Percentiles rank a stretch among this genome's conserved stretches.
phyloP scores from a whole-genome alignment of 1,140 invertebrate species.

The Dermatophagoides farinae region DNA sequence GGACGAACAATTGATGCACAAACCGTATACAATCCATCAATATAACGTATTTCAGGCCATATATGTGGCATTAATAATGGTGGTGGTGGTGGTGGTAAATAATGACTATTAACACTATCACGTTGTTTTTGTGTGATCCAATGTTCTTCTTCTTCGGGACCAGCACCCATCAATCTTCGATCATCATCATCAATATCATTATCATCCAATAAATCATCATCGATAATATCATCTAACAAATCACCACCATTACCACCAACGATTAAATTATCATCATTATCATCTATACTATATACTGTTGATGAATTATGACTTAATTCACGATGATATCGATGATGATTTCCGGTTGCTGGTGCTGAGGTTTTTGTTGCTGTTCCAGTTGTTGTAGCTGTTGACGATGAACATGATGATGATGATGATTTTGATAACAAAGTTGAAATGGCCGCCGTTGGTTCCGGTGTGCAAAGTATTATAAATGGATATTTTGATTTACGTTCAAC shows the following conservation, averaged over 20 bases:
- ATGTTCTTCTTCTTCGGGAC: neutral
- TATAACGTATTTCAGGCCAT: constrained; percentile 13
- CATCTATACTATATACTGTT: neutral
- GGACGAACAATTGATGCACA: constrained; percentile 5
- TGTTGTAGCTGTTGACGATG: neutral
- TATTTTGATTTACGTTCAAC: constrained; percentile 15
- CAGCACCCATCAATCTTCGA: neutral
- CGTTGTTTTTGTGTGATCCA: constrained; percentile 8
- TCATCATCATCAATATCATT: neutral
- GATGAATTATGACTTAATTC: constrained; percentile 1
- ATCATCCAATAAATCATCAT: neutral
- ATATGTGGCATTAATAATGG: constrained; percentile 6
- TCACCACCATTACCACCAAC: neutral
- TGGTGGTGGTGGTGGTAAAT: constrained; percentile 3
- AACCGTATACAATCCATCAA: constrained; percentile 13
- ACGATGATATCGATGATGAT: neutral
- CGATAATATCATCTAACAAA: neutral
- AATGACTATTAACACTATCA: constrained; percentile 7
- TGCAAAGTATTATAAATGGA: constrained; percentile 15
- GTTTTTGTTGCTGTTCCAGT: no score
- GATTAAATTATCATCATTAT: neutral
- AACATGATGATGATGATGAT: neutral
- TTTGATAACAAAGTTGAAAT: neutral
- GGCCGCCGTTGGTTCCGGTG: neutral
- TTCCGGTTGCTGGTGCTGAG: neutral